A percentile compares a stretch with the other conserved stretches of the same genome.
phyloP scores from a whole-genome alignment of 92 coral and sea anemone species.

The Palythoa grandiflora region DNA sequence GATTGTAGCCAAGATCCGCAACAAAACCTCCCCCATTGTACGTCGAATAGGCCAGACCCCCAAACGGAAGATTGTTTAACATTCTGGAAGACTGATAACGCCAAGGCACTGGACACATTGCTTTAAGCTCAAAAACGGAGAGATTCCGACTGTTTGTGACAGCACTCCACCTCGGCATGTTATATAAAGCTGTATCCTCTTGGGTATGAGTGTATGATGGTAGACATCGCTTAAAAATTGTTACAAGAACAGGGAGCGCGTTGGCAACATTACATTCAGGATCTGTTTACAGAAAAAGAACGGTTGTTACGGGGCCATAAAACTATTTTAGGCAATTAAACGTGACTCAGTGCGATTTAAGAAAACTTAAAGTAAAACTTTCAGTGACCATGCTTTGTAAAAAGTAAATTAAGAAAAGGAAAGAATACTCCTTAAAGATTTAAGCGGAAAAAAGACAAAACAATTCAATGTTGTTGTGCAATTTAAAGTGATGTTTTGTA shows the following conservation, averaged over 20 bases:
- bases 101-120: conserved; percentile 79
- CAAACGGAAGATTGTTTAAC: conserved; percentile 46
- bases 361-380: no score
- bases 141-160: conserved; percentile 43
- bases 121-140: conserved; percentile 28
- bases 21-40: conserved; percentile 88
- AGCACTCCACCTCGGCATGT: conserved; percentile 71
- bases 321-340: no score
- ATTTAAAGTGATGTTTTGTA: no score
- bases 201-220: conserved; percentile 48
- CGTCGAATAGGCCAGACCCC: conserved; percentile 41
- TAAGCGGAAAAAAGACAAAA: no score
- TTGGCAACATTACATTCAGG: conserved; percentile 9
- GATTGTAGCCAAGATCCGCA: conserved; percentile 83
- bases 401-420: no score
- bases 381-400: no score
- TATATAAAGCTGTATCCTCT: conserved; percentile 58
- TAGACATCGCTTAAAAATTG: conserved; percentile 55
- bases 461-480: no score
- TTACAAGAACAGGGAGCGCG: neutral
- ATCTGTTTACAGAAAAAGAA: neutral
- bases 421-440: no score
- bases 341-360: no score
- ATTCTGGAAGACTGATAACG: conserved; percentile 63
- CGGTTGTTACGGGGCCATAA: neutral